Evolutionary conservation across 2,888 invertebrate species (phyloP).

Genomic region (Isoperla grammatica): DNA sequence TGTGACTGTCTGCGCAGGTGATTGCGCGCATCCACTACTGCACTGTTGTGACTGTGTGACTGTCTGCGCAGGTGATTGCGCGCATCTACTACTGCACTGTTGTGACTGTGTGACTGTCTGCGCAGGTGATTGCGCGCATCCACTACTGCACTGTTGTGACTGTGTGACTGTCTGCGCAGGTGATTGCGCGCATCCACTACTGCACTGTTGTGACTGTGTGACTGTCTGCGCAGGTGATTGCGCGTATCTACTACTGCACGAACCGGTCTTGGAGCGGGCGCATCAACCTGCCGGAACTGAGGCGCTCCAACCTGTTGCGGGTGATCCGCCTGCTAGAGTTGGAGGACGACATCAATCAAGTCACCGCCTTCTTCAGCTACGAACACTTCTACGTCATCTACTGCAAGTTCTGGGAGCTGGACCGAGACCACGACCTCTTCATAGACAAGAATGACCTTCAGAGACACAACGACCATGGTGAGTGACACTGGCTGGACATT

Average conservation of each 20-base stretch:
- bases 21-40: no score
- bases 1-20: no score
- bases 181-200: no score
- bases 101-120: no score
- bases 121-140: no score
- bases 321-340: slow-evolving; percentile 78
- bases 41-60: no score
- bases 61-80: no score
- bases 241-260: slow-evolving; percentile 94
- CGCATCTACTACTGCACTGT: no score
- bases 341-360: slow-evolving; percentile 95
- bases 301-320: slow-evolving; percentile 80
- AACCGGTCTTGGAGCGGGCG: slow-evolving; percentile 96
- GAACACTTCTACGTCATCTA: slow-evolving; percentile 99
- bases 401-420: slow-evolving; percentile 99
- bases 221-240: slow-evolving; percentile 67
- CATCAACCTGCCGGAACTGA: slow-evolving; percentile 81
- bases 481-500: no score
- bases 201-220: no score
- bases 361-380: slow-evolving; percentile 76
- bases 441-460: slow-evolving; percentile 92
- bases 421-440: slow-evolving; percentile 94
- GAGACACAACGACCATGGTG: slow-evolving; percentile 93
- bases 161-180: no score
- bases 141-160: no score